Evolutionary conservation across 2,113 vertebrate genomes (phyloP), one percentile per base, ranked within the genome.

Genomic region (Archocentrus centrarchus): DNA sequence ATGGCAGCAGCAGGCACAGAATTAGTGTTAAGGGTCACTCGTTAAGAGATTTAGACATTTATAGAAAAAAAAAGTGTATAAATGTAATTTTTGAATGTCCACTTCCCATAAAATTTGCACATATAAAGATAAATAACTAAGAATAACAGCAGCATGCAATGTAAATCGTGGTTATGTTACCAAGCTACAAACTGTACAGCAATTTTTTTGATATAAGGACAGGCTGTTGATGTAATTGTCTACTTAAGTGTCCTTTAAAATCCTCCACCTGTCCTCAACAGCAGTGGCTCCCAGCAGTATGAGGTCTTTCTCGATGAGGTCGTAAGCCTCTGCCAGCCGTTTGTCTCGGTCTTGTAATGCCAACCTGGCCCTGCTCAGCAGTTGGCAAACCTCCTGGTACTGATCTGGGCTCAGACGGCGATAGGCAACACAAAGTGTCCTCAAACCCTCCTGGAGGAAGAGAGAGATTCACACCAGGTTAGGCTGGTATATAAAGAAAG

Each of bases 251-350:
- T 30, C 14, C 1, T 30, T 57, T 32, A 22, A 2, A 24, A n/a
- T 61, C 27, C 30, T 53, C 44, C 55, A 99, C 98, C 97, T 96
- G 94, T 99, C 98, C 94, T 99, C 98, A 4, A 99, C 98, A 4
- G 98, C 98, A 0, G 98, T 99, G 85, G 98, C 98, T 76, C 98
- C 98, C 47, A 99, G 96, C 89, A 99, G 96, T 60, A 97, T 94
- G 27, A 99, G 96, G 66, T 97, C 97, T 41, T 84, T 96, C 95
- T 99, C 98, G 11, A 99, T 96, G 22, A 96, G 79, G 88, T 99
- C 98, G 3, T 98, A 99, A 1, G 96, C 97, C 89, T 99, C 98
- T 0, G 97, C 96, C 64, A 99, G 91, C 6, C 96, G 97, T 89
- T 95, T 98, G 18, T 99, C 98, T 6, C 97, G 92, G 41, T 99